Evolutionary conservation across 1,140 invertebrate species (phyloP), one percentile per base, ranked within the genome.

Genomic region (Papilio machaon): DNA sequence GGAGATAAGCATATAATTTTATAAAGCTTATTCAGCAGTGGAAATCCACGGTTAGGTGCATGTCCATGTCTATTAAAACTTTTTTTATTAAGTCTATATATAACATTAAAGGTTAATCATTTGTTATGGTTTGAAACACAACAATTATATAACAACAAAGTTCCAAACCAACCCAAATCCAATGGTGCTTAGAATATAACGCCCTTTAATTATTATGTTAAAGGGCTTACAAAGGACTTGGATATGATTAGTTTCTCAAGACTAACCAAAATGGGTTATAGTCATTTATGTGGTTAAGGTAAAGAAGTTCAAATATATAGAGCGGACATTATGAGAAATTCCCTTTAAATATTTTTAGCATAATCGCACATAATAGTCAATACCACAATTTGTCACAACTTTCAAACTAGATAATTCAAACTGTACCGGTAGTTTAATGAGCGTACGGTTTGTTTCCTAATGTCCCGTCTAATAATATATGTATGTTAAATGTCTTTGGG

Each of bases 151-250:
- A 35, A 70, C 64, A 15, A 67, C 30, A 15, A 67, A 5, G 38
- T 43, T 6, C 38, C 38, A 43, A 43, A 4, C 38, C 38, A 43
- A 43, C 7, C 38, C 7, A 43, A 54, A 54, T 54, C 15, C 15
- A 70, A 4, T 15, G 11, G 13, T 17, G 5, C 23, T 70, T 70
- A 70, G 64, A 35, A 67, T 67, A 67, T 35, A 67, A 67, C 64
- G 30, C 64, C 64, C 64, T 70, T 38, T 70, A 70, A 70, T 70
- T 70, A 70, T 35, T 70, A 35, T 35, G 11, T 15, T 70, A 70
- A 70, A 70, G 64, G 30, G 64, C 30, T 70, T 64, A 64, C 19
- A 35, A 70, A 70, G 64, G 64, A 35, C 64, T 70, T 38, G 30
- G 6, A 15, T 70, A 38, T 64, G 58, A 64, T 67, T 67, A 67